phyloP scores from a whole-genome alignment of 2,888 invertebrate species.

The Drosophila affinis region DNA sequence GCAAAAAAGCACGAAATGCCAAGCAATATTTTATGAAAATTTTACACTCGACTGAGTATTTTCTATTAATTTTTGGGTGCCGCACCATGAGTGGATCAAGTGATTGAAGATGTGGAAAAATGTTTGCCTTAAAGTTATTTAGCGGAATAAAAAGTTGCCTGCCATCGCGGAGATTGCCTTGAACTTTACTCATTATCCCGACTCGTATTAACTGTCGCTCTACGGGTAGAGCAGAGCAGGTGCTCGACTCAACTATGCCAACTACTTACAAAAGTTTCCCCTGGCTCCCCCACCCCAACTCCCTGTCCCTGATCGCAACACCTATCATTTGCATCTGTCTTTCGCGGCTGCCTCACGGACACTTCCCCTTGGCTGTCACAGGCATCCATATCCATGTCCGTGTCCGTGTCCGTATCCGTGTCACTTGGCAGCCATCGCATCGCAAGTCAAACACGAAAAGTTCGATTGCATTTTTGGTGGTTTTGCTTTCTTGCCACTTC shows the following conservation, averaged over 20 bases:
- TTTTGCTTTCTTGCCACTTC: constrained; percentile 4
- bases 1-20: constrained; percentile 22
- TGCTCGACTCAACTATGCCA: constrained; percentile 40
- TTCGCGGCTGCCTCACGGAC: neutral
- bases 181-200: constrained; percentile 56
- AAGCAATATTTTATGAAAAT: constrained; percentile 9
- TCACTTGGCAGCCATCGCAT: constrained; percentile 17
- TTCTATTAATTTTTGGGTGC: constrained; percentile 51
- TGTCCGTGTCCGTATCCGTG: constrained; percentile 10
- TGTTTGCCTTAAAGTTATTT: constrained; percentile 4
- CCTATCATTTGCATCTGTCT: constrained; percentile 46
- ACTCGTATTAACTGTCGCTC: constrained; percentile 25
- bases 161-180: constrained; percentile 5
- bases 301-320: constrained; percentile 10
- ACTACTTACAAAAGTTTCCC: constrained; percentile 53
- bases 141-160: constrained; percentile 19
- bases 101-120: constrained; percentile 3
- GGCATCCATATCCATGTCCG: constrained; percentile 17
- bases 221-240: constrained; percentile 10
- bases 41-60: constrained; percentile 49
- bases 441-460: constrained; percentile 45
- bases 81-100: neutral
- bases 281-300: neutral
- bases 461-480: constrained; percentile 44
- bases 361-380: constrained; percentile 32